Evolutionary conservation across 2,888 invertebrate species (phyloP).

Genomic region (Calameuta filiformis): DNA sequence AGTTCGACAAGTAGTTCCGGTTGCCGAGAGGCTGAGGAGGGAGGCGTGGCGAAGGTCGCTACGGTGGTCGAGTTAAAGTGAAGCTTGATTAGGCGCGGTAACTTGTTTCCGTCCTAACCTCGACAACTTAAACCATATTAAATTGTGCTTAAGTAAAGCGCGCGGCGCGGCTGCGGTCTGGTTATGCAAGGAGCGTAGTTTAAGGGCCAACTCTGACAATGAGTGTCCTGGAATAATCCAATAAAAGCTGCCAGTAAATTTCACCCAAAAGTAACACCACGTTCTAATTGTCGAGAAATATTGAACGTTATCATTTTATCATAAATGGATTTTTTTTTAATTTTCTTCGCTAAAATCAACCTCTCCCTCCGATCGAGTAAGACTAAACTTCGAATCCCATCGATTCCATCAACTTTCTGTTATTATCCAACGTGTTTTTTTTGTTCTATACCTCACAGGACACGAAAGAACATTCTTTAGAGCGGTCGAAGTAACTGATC

Average conservation of each 20-base stretch:
- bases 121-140: conserved; percentile 61
- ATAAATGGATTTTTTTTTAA: background rate
- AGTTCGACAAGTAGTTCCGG: conserved; percentile 61
- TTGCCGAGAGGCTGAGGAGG: background rate
- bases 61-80: conserved; percentile 49
- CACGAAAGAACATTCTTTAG: background rate
- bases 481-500: background rate
- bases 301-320: background rate
- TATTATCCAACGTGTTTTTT: background rate
- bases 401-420: background rate
- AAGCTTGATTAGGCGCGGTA: conserved; percentile 60
- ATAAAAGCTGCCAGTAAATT: background rate
- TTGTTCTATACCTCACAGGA: background rate
- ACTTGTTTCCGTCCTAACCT: conserved; percentile 51
- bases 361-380: background rate
- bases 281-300: background rate
- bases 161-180: conserved; percentile 36
- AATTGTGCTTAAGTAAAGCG: conserved; percentile 62
- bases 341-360: background rate
- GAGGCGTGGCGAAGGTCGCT: conserved; percentile 23
- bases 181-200: background rate
- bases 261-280: background rate
- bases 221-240: background rate
- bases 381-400: background rate
- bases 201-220: background rate